Evolutionary conservation across 1,140 invertebrate species (phyloP).

Genomic region (Scaptomyza graminum): DNA sequence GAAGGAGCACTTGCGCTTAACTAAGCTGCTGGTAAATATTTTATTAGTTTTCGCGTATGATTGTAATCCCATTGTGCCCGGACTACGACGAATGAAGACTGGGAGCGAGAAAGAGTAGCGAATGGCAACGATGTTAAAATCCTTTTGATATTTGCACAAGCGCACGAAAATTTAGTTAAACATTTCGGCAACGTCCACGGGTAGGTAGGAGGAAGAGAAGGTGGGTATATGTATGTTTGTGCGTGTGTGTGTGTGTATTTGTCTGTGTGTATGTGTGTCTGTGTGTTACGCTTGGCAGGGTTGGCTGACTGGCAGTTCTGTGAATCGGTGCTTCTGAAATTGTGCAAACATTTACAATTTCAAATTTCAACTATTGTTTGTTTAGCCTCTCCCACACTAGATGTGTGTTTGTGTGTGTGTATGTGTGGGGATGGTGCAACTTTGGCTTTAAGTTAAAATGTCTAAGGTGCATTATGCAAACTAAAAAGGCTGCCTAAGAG

Average conservation of each 20-base stretch:
- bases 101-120: constrained; percentile 8
- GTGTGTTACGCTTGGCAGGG: constrained; percentile 21
- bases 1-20: constrained; percentile 39
- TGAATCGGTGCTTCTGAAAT: constrained; percentile 52
- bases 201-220: constrained; percentile 9
- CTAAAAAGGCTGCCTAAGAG: background rate
- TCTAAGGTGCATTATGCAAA: constrained; percentile 47
- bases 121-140: constrained; percentile 54
- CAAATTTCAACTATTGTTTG: constrained; percentile 74
- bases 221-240: constrained; percentile 8
- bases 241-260: background rate
- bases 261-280: constrained; percentile 3
- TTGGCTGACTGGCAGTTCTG: constrained; percentile 37
- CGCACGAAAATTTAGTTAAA: constrained; percentile 73
- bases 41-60: constrained; percentile 73
- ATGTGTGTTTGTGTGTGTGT: background rate
- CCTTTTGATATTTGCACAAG: constrained; percentile 69
- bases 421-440: constrained; percentile 13
- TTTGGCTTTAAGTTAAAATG: constrained; percentile 54
- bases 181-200: constrained; percentile 56
- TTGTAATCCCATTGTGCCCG: constrained; percentile 64
- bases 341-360: constrained; percentile 75
- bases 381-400: constrained; percentile 17
- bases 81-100: constrained; percentile 11
- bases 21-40: constrained; percentile 67